Percentiles rank a stretch among this genome's conserved stretches.
Conservation (phyloP, 2,113 vertebrate genomes). For the Channa maculata region DNA sequence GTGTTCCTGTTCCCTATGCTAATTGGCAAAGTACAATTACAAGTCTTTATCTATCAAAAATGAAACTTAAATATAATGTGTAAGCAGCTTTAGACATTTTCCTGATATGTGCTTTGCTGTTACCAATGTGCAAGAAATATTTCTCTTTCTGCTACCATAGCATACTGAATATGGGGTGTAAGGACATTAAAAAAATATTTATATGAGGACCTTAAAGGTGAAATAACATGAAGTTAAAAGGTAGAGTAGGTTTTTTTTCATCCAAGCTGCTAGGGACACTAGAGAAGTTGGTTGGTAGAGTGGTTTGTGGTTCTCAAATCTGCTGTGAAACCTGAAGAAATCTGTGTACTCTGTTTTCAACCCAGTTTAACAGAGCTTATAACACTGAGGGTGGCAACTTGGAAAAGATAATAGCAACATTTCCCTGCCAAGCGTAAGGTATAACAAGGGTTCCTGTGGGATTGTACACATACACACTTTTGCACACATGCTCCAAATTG, state of each 20-base stretch:
- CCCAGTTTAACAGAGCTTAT: background rate
- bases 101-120: background rate
- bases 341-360: constrained; percentile 1
- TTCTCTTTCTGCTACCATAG: too few relatives aligned
- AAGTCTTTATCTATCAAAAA: background rate
- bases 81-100: too few relatives aligned
- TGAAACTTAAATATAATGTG: too few relatives aligned
- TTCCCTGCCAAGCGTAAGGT: constrained; percentile 10
- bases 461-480: background rate
- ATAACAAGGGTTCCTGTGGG: background rate
- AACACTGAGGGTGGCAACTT: constrained; percentile 21
- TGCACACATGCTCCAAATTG: constrained; percentile 4
- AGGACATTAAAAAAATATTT: too few relatives aligned
- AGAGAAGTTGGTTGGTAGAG: background rate
- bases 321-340: background rate
- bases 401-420: constrained; percentile 2
- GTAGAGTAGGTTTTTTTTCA: background rate
- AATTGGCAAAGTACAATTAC: background rate
- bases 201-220: background rate
- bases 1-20: too few relatives aligned
- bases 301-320: background rate
- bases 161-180: too few relatives aligned
- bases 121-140: background rate
- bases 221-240: background rate
- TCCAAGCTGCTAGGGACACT: background rate